Conservation (phyloP, 2,113 vertebrate genomes). For the Phainopepla nitens region DNA sequence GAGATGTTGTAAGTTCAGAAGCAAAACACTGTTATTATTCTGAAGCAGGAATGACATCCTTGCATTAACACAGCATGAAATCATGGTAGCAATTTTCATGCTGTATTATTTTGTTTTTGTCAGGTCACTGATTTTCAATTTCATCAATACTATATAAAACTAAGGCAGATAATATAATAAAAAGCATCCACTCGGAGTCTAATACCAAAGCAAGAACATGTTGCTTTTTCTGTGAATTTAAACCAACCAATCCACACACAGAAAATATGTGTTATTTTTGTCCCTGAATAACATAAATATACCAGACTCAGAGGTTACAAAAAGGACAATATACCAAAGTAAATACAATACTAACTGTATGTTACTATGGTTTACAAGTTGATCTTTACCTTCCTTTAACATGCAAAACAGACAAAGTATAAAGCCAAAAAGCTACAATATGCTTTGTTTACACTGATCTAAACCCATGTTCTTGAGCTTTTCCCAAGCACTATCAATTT, state of each 20-base stretch:
- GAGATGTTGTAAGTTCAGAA: not conserved
- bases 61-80: constrained; percentile 68
- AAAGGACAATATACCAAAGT: not conserved
- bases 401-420: not conserved
- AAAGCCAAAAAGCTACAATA: not conserved
- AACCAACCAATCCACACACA: not conserved
- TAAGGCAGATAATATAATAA: constrained; percentile 50
- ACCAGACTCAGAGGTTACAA: not conserved
- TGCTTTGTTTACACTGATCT: not conserved
- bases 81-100: constrained; percentile 65
- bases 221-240: not conserved
- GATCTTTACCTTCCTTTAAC: not conserved
- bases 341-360: not conserved
- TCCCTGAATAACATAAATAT: not conserved
- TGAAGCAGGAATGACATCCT: constrained; percentile 50
- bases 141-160: constrained; percentile 60
- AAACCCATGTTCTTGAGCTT: not conserved
- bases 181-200: not conserved
- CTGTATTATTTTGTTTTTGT: constrained; percentile 65
- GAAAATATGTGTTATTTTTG: not conserved
- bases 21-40: constrained; percentile 62
- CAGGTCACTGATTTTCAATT: constrained; percentile 70
- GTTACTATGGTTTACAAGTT: not conserved
- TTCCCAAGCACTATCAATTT: not conserved
- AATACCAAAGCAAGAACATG: not conserved